Percentiles rank a stretch among this genome's conserved stretches.
These are phyloP conservation scores for Psilopsiagon aurifrons DNA, from an alignment of 2,113 vertebrate genomes.

Conservation along the genomic window DNA sequence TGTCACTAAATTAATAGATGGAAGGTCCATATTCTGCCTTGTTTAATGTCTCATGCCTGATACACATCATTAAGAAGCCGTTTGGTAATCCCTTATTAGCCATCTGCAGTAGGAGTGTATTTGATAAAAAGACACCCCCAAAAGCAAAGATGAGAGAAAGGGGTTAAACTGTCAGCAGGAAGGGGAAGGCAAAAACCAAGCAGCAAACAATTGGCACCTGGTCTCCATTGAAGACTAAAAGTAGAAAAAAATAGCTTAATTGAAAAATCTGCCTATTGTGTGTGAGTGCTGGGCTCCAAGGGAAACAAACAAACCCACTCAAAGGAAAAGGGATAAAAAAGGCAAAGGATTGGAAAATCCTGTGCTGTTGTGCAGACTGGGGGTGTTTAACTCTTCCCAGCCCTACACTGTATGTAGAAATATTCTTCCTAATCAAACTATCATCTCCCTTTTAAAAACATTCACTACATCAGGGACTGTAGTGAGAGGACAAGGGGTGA, in stretches of 20 bases:
- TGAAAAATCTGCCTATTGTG: constrained; percentile 58
- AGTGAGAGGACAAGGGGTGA: not conserved
- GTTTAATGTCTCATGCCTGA: not conserved
- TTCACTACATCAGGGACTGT: not conserved
- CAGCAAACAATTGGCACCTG: constrained; percentile 59
- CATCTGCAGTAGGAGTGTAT: not conserved
- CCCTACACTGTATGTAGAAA: not conserved
- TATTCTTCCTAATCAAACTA: not conserved
- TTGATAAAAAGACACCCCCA: not conserved
- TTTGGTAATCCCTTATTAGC: not conserved
- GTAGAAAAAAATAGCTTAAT: constrained; percentile 21
- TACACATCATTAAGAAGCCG: not conserved
- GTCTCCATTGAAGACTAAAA: constrained; percentile 46
- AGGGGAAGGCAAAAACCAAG: constrained; percentile 25
- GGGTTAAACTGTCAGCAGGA: constrained; percentile 40
- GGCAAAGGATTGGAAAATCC: not conserved
- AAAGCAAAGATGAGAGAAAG: not conserved
- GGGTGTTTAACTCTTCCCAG: constrained; percentile 24
- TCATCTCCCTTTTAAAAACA: not conserved
- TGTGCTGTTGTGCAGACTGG: not conserved
- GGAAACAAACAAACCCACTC: constrained; percentile 44
- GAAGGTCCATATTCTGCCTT: not conserved
- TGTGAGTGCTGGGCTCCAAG: not conserved
- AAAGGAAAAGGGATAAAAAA: not conserved
- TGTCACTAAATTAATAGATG: not conserved